A percentile compares a stretch with the other conserved stretches of the same genome.
These are phyloP conservation scores for Mugil cephalus DNA, from an alignment of 2,113 vertebrate species.

Conservation along the genomic window DNA sequence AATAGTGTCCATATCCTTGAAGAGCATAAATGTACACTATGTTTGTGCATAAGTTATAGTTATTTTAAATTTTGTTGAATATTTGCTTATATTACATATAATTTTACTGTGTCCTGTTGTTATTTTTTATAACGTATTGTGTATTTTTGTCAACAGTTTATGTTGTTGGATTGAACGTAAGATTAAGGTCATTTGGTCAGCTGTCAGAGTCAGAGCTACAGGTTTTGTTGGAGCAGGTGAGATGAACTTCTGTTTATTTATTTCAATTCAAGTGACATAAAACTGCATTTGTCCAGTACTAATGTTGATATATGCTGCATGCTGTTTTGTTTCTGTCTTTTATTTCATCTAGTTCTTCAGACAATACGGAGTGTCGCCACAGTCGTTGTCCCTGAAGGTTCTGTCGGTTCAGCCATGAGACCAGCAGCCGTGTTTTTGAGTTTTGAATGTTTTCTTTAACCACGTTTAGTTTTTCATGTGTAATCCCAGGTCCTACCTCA, in stretches of 20 bases:
- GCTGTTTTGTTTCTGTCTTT: neutral
- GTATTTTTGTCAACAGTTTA: conserved; percentile 30
- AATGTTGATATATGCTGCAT: neutral
- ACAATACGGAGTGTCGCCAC: neutral
- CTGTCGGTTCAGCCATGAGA: neutral
- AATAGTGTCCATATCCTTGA: no score
- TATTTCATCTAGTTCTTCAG: neutral
- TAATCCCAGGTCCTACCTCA: no score
- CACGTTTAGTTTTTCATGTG: no score
- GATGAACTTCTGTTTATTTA: neutral
- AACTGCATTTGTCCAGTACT: neutral
- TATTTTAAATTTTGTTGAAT: no score
- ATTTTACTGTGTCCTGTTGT: neutral
- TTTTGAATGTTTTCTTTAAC: no score
- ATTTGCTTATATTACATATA: no score
- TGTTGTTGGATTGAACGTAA: conserved; percentile 23
- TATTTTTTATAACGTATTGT: conserved; percentile 19
- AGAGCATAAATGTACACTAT: no score
- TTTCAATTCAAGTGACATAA: neutral
- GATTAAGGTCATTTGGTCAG: neutral
- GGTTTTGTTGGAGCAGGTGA: conserved; percentile 11
- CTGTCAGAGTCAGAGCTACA: conserved; percentile 19
- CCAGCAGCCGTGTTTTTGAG: no score
- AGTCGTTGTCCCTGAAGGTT: neutral
- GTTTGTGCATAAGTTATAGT: no score